Conservation (phyloP, 1,140 invertebrate genomes). For the Hyphantria cunea region DNA sequence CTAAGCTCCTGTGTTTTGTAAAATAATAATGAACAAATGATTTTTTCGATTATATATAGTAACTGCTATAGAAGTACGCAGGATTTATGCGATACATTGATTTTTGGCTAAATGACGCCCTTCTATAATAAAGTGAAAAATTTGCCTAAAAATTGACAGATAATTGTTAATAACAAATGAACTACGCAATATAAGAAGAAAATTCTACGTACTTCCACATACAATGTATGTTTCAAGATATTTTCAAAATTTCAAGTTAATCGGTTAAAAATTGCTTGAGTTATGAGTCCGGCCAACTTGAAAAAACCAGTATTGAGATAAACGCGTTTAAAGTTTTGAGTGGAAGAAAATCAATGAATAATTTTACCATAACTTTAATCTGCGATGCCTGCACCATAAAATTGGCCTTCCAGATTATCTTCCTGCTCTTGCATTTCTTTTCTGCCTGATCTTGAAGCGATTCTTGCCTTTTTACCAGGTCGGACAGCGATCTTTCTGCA, state of each 20-base stretch:
- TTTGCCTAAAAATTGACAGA: conserved; percentile 17
- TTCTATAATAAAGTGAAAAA: conserved; percentile 18
- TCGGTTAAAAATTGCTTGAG: conserved; percentile 9
- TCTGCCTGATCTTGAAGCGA: conserved; percentile 21
- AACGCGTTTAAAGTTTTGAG: conserved; percentile 7
- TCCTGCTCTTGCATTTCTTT: conserved; percentile 25
- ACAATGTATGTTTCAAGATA: conserved; percentile 4
- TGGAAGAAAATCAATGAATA: conserved; percentile 21
- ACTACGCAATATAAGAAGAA: conserved; percentile 9
- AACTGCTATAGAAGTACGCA: conserved; percentile 7
- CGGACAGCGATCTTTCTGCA: conserved; percentile 24
- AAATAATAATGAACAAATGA: conserved; percentile 6
- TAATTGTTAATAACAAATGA: conserved; percentile 26
- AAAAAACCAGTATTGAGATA: conserved; percentile 3
- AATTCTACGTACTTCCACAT: conserved; percentile 14
- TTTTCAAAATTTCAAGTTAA: background rate
- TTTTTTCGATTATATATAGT: conserved; percentile 7
- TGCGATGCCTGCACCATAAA: conserved; percentile 21
- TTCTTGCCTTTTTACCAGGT: conserved; percentile 22
- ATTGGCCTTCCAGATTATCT: conserved; percentile 21
- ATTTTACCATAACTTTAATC: conserved; percentile 11
- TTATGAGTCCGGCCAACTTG: conserved; percentile 5
- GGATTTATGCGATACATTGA: conserved; percentile 4
- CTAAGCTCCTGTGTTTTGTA: conserved; percentile 4
- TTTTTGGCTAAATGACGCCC: conserved; percentile 7